These are phyloP conservation scores for Conomelus anceps DNA, from an alignment of 2,888 invertebrate species.

Conservation along the genomic window DNA sequence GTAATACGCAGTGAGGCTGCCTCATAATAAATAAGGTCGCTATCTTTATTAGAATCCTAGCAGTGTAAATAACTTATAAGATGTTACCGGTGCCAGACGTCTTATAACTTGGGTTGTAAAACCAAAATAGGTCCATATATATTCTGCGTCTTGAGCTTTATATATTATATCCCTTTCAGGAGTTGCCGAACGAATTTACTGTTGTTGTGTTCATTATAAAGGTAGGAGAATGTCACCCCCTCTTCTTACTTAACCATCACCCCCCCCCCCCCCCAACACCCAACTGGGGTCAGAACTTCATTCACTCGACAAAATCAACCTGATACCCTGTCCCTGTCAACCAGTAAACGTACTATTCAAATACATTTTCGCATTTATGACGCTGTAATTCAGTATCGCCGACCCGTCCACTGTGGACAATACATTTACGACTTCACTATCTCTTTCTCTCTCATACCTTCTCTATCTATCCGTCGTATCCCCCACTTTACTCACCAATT, in stretches of 20 bases:
- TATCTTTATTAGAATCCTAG: background rate
- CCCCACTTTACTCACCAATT: no score
- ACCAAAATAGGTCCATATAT: background rate
- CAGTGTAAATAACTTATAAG: background rate
- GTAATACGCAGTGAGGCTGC: background rate
- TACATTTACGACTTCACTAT: background rate
- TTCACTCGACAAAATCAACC: background rate
- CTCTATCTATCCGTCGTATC: no score
- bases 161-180: background rate
- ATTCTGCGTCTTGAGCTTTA: background rate
- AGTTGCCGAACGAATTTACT: background rate
- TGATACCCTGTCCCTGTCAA: background rate
- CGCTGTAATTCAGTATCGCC: background rate
- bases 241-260: no score
- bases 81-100: background rate
- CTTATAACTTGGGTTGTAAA: background rate
- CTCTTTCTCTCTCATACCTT: no score
- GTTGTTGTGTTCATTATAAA: background rate
- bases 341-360: background rate
- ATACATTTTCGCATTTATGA: background rate
- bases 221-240: no score
- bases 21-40: background rate
- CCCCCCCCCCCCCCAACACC: background rate
- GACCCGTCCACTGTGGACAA: background rate
- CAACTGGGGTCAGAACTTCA: background rate